Percentiles rank a stretch among this genome's conserved stretches.
These are phyloP conservation scores for Venturia canescens DNA, from an alignment of 1,140 invertebrate genomes.

Conservation along the genomic window DNA sequence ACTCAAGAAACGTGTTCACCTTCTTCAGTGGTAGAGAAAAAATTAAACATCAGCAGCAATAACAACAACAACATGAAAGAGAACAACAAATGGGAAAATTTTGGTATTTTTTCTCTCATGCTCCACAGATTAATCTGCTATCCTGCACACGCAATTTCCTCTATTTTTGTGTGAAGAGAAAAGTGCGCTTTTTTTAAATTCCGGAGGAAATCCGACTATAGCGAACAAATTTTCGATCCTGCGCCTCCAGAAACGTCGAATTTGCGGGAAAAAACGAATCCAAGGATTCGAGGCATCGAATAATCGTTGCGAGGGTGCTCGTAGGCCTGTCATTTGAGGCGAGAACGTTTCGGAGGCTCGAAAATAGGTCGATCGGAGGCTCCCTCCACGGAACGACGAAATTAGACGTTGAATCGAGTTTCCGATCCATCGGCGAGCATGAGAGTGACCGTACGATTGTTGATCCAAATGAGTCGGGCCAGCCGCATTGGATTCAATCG, in stretches of 20 bases:
- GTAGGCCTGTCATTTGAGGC: not conserved
- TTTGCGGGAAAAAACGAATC: no score
- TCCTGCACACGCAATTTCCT: not conserved
- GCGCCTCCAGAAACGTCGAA: no score
- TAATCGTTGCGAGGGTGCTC: no score
- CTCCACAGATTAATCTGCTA: not conserved
- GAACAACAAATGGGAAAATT: not conserved
- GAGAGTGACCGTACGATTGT: slow-evolving; percentile 92
- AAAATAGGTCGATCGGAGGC: not conserved
- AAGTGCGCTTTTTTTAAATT: not conserved
- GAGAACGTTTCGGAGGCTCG: slow-evolving; percentile 8
- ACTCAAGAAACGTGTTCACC: no score
- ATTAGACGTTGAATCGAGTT: slow-evolving; percentile 91
- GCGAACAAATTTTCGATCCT: not conserved
- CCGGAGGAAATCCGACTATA: not conserved
- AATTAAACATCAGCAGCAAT: not conserved
- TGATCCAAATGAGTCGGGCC: slow-evolving; percentile 94
- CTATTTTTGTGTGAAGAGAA: not conserved
- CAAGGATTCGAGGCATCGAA: no score
- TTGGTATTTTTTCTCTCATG: not conserved
- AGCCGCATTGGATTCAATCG: slow-evolving; percentile 91
- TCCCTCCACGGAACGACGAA: not conserved
- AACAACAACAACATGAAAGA: not conserved
- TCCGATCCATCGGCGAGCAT: slow-evolving; percentile 95
- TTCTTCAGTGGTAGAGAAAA: not conserved